Conservation (phyloP, 2,888 invertebrate species). For the Agrotis ipsilon region DNA sequence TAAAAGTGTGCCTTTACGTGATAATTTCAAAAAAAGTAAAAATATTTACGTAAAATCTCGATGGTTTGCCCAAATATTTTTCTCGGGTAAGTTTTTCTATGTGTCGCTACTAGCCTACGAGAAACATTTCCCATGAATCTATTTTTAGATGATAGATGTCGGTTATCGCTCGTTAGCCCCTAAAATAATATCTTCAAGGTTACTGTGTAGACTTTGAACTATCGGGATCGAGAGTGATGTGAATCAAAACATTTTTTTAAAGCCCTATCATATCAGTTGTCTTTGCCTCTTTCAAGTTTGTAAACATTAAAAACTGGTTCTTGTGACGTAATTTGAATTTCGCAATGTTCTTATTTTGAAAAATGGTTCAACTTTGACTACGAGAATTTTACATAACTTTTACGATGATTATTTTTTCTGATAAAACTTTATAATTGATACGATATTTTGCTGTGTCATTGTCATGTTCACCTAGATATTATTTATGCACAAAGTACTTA, state of each 20-base stretch:
- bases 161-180: constrained; percentile 54
- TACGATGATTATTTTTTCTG: not conserved
- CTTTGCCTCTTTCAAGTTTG: constrained; percentile 28
- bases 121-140: constrained; percentile 44
- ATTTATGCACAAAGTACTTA: not conserved
- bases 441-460: constrained; percentile 2
- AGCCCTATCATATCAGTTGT: constrained; percentile 4
- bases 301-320: constrained; percentile 44
- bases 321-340: constrained; percentile 29
- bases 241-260: constrained; percentile 37
- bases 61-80: constrained; percentile 38
- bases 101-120: constrained; percentile 11
- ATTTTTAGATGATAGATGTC: constrained; percentile 53
- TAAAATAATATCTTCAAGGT: constrained; percentile 62
- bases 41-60: constrained; percentile 41
- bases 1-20: constrained; percentile 27
- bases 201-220: constrained; percentile 64
- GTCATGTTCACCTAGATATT: not conserved
- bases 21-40: constrained; percentile 35
- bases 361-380: not conserved
- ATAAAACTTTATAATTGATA: not conserved
- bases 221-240: constrained; percentile 16
- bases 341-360: too few relatives aligned
- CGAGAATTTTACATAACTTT: not conserved
- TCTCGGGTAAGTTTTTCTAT: constrained; percentile 49